A percentile compares a stretch with the other conserved stretches of the same genome.
These are phyloP conservation scores for Propithecus deckenii DNA, from an alignment of 2,797 vertebrate genomes.

Conservation along the genomic window DNA sequence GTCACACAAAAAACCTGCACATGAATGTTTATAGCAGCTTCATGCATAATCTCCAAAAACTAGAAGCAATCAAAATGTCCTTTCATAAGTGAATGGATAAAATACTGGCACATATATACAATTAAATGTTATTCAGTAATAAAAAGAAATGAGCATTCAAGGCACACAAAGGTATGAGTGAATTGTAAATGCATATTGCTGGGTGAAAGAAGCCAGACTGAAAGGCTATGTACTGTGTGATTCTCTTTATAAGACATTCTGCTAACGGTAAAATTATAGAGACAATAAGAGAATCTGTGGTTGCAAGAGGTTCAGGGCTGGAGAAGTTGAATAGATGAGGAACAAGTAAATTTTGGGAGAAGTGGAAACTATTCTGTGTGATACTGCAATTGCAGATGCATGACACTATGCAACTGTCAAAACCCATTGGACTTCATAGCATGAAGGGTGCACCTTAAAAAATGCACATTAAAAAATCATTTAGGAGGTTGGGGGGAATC, in stretches of 20 bases:
- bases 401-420: not conserved
- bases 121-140: not conserved
- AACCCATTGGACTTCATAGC: not conserved
- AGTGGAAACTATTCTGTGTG: not conserved
- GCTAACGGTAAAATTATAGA: not conserved
- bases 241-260: not conserved
- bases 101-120: not conserved
- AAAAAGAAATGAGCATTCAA: not conserved
- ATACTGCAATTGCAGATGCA: too few relatives aligned
- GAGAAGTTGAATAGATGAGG: not conserved
- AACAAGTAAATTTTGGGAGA: not conserved
- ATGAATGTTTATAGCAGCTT: not conserved
- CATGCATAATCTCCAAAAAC: not conserved
- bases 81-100: not conserved
- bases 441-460: not conserved
- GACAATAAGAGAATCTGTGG: not conserved
- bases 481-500: not conserved
- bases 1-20: not conserved
- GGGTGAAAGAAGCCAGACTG: not conserved
- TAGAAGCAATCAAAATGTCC: not conserved
- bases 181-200: not conserved
- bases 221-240: not conserved
- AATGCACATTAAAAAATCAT: not conserved
- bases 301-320: not conserved
- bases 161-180: not conserved